Evolutionary conservation across 2,888 invertebrate genomes (phyloP).

Genomic region (Athalia circularis): DNA sequence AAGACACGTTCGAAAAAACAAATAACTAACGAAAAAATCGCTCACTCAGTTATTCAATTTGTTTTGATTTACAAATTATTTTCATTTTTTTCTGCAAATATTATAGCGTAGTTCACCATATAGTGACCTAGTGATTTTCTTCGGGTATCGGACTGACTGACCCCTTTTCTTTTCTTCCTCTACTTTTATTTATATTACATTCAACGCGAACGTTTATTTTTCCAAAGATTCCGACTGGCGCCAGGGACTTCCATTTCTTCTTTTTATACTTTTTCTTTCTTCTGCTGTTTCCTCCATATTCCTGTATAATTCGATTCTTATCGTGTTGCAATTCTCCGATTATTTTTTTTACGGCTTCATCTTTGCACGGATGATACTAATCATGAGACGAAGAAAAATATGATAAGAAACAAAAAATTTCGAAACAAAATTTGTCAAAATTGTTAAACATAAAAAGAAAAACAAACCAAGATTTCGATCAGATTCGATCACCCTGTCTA

Average conservation of each 20-base stretch:
- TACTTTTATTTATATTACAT: neutral
- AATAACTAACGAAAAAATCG: no score
- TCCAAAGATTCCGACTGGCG: conserved; percentile 57
- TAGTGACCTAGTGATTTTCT: neutral
- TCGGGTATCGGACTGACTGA: no score
- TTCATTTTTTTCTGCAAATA: no score
- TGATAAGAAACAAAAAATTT: no score
- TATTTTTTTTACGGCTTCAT: neutral
- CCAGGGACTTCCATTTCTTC: conserved; percentile 56
- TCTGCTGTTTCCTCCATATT: conserved; percentile 8
- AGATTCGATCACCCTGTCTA: no score
- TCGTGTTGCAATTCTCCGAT: neutral
- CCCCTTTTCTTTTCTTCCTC: neutral
- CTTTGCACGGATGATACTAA: neutral
- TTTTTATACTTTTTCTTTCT: conserved; percentile 8
- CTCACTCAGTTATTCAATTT: no score
- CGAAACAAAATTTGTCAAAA: neutral
- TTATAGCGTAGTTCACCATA: no score
- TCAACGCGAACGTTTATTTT: conserved; percentile 42
- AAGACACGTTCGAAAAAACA: no score
- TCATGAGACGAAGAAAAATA: neutral
- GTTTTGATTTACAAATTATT: no score
- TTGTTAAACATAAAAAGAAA: no score
- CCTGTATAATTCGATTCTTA: neutral
- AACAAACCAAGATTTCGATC: no score